Conservation (phyloP, 2,797 vertebrate genomes). For the Apogon talboti region DNA sequence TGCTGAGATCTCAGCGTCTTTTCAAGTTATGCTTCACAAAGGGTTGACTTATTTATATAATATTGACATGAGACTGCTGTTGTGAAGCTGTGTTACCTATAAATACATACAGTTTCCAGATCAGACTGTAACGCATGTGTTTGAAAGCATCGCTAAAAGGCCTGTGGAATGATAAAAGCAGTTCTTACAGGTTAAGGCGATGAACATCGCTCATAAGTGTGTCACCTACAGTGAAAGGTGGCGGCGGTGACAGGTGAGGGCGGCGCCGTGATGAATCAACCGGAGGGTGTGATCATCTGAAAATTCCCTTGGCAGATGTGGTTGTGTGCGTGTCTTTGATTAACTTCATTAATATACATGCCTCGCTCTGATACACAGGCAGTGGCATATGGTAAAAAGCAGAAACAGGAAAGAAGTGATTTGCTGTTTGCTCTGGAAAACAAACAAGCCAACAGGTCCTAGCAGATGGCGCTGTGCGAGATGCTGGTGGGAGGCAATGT, state of each 20-base stretch:
- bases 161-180: no score
- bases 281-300: slow-evolving; percentile 64
- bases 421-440: slow-evolving; percentile 99
- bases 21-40: background rate
- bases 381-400: slow-evolving; percentile 97
- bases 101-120: no score
- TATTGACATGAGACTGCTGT: slow-evolving; percentile 2
- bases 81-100: slow-evolving; percentile 8
- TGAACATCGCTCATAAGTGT: slow-evolving; percentile 19
- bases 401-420: slow-evolving; percentile 96
- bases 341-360: slow-evolving; percentile 98
- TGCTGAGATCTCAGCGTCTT: slow-evolving; percentile 25
- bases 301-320: slow-evolving; percentile 81
- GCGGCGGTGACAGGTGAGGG: slow-evolving; percentile 40
- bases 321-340: slow-evolving; percentile 85
- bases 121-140: no score
- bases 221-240: slow-evolving; percentile 43
- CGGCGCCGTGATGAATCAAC: slow-evolving; percentile 63
- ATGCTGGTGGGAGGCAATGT: slow-evolving; percentile 88
- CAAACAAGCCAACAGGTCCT: slow-evolving; percentile 99
- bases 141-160: no score
- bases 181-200: background rate
- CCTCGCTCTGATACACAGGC: slow-evolving; percentile 91
- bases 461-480: slow-evolving; percentile 92
- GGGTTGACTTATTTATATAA: background rate